Percentiles rank a stretch among this genome's conserved stretches.
Evolutionary conservation across 1,140 invertebrate genomes (phyloP).

Genomic region (Vanessa atalanta): DNA sequence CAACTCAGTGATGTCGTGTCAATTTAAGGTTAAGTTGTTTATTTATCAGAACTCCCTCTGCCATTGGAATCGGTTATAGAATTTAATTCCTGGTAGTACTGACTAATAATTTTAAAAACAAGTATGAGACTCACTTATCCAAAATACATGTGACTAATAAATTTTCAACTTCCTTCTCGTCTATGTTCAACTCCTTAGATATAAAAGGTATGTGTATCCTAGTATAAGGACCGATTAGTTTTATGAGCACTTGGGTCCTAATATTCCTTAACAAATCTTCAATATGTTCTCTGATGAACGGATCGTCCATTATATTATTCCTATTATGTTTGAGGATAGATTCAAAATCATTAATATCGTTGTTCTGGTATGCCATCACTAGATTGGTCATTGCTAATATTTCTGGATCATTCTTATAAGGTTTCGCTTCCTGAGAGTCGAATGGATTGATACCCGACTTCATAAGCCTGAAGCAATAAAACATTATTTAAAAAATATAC

Average conservation of each 20-base stretch:
- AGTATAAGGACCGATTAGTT: conserved; percentile 98
- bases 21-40: no score
- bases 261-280: conserved; percentile 99
- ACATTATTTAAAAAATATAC: background rate
- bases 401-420: conserved; percentile 99
- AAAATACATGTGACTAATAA: conserved; percentile 99
- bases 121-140: conserved; percentile 87
- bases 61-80: no score
- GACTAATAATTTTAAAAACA: background rate
- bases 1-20: no score
- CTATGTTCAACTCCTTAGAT: conserved; percentile 98
- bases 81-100: no score
- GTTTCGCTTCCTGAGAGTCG: conserved; percentile 99
- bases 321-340: conserved; percentile 97
- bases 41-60: no score
- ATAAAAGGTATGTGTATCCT: conserved; percentile 99
- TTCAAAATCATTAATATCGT: conserved; percentile 99
- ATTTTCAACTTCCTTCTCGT: conserved; percentile 97
- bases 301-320: conserved; percentile 99
- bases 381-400: conserved; percentile 99
- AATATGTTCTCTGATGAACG: conserved; percentile 99
- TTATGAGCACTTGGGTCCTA: conserved; percentile 98
- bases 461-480: conserved; percentile 89
- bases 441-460: conserved; percentile 99
- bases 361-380: conserved; percentile 99